phyloP scores from a whole-genome alignment of 2,888 invertebrate genomes.

The Sialis fuliginosa region DNA sequence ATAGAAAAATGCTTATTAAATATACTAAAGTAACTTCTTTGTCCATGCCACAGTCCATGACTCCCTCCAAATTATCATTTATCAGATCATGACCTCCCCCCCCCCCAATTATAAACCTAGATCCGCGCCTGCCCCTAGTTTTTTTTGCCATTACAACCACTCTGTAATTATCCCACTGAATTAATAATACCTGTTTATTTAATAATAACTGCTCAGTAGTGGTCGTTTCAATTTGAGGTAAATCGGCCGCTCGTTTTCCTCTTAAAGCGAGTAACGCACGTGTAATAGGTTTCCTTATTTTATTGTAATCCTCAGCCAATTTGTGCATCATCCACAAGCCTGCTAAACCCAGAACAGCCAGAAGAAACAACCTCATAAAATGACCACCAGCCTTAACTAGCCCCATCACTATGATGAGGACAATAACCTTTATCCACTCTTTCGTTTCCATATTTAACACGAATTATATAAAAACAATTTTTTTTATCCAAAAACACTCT shows the following conservation, averaged over 20 bases:
- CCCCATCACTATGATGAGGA: conserved; percentile 14
- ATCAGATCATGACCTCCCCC: too few relatives aligned
- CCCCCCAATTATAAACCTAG: too few relatives aligned
- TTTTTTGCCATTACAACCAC: not conserved
- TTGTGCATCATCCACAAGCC: conserved; percentile 29
- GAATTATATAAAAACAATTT: too few relatives aligned
- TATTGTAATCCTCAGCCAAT: conserved; percentile 25
- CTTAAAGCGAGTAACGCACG: not conserved
- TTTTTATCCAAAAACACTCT: too few relatives aligned
- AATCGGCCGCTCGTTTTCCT: not conserved
- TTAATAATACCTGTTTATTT: not conserved
- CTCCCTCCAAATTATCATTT: too few relatives aligned
- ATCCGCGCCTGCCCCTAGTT: too few relatives aligned
- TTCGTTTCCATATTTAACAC: not conserved
- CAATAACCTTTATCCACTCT: conserved; percentile 11
- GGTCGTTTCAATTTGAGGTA: not conserved
- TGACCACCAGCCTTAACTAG: conserved; percentile 21
- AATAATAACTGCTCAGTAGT: not conserved
- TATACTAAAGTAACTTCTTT: too few relatives aligned
- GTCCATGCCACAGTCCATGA: too few relatives aligned
- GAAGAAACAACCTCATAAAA: conserved; percentile 22
- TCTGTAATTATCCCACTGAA: not conserved
- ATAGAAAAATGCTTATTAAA: too few relatives aligned
- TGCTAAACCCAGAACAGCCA: conserved; percentile 25
- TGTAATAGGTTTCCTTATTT: conserved; percentile 13